Percentiles rank a stretch among this genome's conserved stretches.
phyloP scores from a whole-genome alignment of 2,797 vertebrate species.

The Gobio occitaniae region DNA sequence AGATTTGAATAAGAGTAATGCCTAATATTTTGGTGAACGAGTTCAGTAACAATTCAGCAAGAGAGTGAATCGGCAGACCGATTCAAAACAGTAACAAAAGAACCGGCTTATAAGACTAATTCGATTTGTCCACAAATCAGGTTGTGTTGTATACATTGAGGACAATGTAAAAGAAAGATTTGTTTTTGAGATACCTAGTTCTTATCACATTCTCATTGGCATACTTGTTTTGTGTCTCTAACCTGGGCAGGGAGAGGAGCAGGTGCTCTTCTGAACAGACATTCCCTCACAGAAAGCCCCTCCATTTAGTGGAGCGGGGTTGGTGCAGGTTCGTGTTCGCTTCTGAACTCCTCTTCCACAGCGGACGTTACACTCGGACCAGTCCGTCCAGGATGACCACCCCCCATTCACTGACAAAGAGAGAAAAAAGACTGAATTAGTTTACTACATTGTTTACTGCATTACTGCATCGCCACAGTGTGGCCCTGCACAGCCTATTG shows the following conservation, averaged over 20 bases:
- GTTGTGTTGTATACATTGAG: neutral
- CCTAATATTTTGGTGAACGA: neutral
- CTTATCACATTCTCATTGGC: neutral
- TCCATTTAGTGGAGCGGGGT: slow-evolving; percentile 95
- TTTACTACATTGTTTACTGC: neutral
- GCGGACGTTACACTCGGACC: slow-evolving; percentile 91
- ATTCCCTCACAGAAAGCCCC: slow-evolving; percentile 96
- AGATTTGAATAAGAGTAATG: neutral
- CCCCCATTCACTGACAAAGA: slow-evolving; percentile 89
- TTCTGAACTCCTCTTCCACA: slow-evolving; percentile 96
- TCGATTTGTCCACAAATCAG: neutral
- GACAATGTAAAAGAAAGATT: neutral
- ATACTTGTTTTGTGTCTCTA: slow-evolving; percentile 49
- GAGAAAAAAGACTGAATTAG: slow-evolving; percentile 15
- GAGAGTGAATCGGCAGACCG: neutral
- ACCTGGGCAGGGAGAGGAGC: slow-evolving; percentile 94
- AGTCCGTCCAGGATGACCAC: slow-evolving; percentile 96
- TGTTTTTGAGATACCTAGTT: neutral
- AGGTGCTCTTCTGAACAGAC: slow-evolving; percentile 94
- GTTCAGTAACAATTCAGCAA: neutral
- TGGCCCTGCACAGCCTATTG: too few relatives aligned
- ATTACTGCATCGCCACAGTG: too few relatives aligned
- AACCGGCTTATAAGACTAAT: neutral
- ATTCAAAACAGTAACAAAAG: neutral
- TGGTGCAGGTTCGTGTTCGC: slow-evolving; percentile 93